Base-by-base conservation (phyloP, 2,888 invertebrate genomes). In the Caenorhabditis sulstoni region DNA sequence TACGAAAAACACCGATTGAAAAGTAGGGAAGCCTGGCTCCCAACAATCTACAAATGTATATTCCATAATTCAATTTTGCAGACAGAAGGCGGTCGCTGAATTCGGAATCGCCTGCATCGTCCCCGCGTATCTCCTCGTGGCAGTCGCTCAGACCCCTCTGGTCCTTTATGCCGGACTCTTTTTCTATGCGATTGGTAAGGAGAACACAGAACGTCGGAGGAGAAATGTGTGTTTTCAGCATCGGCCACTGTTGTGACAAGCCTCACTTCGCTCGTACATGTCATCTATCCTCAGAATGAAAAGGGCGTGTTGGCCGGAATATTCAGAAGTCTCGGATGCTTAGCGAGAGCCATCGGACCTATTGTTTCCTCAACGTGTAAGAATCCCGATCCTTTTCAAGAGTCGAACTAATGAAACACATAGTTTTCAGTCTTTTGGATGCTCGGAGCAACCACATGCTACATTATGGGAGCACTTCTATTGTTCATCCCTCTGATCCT, bases 231-330 rank as follows among this genome's bases (percentile, higher is more conserved):
- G 22, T 61, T 85, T 90, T 75, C 86, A 92, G 92, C 92, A 0
- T 92, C 93, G n/a, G 92, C 92, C 5, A 92, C 96, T 91, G 96
- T 97, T 37, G 97, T 98, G 22, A 96, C 98, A 12, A 96, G 96
- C 89, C 93, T 98, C 92, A 97, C 96, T 88, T 95, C 97, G 3
- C 92, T 96, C 73, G 95, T 95, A n/a, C 95, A 97, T 2, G 93
- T 93, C 81, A 94, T 94, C 90, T 94, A 95, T 49, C 81, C 90
- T 7, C 89, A 87, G 75, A 94, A 94, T 89, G 95, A 96, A 89
- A 96, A 97, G 90, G 98, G 98, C 35, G 94, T 94, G 0, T 94
- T 96, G 81, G 94, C 97, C 90, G 99, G 99, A 12, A 95, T 95
- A 82, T 95, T 97, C 90, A 93, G 98, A 77, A 97, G 97, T 1